Conservation (phyloP, 2,797 vertebrate genomes). For the Rousettus madagascariensis region DNA sequence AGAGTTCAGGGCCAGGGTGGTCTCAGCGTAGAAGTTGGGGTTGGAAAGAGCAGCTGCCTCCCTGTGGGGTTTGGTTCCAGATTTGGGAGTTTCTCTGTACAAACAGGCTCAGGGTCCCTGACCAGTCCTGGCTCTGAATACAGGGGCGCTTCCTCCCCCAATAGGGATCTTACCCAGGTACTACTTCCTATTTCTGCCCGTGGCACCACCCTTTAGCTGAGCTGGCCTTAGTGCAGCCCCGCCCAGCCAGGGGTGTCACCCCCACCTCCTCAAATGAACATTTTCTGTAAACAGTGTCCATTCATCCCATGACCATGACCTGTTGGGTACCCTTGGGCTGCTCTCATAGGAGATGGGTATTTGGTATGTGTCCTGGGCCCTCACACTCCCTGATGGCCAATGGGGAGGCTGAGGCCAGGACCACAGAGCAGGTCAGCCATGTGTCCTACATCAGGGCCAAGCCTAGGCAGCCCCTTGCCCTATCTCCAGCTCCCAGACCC, state of each 20-base stretch:
- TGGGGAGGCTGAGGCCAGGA: neutral
- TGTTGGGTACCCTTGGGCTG: neutral
- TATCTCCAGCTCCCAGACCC: neutral
- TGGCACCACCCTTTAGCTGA: neutral
- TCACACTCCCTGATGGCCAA: neutral
- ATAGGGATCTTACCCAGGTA: neutral
- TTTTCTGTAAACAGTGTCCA: slow-evolving; percentile 42
- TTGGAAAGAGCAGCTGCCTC: neutral
- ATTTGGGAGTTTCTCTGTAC: neutral
- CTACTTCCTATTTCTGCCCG: neutral
- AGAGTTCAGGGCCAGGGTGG: neutral
- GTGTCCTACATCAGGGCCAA: neutral
- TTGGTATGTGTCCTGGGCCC: neutral
- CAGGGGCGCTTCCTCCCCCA: neutral
- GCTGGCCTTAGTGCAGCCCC: neutral
- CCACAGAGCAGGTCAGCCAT: neutral
- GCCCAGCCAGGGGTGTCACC: neutral
- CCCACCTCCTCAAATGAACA: neutral
- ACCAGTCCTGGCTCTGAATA: neutral
- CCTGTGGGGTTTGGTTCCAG: neutral
- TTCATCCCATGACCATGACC: slow-evolving; percentile 58
- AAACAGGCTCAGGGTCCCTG: neutral
- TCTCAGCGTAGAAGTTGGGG: neutral
- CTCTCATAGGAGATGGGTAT: neutral
- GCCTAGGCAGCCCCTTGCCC: neutral